These are phyloP conservation scores for Calameuta pallipes DNA, from an alignment of 2,888 invertebrate genomes.

Conservation along the genomic window DNA sequence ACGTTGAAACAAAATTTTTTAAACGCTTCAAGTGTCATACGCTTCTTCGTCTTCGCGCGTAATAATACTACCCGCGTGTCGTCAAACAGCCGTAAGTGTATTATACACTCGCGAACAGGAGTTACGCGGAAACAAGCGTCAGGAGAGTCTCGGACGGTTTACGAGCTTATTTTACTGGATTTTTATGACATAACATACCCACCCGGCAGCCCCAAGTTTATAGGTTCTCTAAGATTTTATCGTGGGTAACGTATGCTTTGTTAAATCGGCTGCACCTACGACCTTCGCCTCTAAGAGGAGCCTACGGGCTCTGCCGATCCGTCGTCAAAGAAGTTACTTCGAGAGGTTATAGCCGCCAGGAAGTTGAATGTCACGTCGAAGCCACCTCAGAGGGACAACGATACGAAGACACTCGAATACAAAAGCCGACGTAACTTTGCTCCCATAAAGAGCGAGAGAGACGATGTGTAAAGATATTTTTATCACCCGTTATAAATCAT, in stretches of 20 bases:
- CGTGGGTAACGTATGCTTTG: constrained; percentile 65
- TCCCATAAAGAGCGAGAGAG: neutral
- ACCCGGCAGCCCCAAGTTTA: constrained; percentile 60
- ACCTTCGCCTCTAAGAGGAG: constrained; percentile 8
- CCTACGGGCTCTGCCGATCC: neutral
- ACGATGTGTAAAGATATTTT: neutral
- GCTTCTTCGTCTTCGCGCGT: neutral
- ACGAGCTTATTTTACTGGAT: constrained; percentile 66
- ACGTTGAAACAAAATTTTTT: neutral
- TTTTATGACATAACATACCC: constrained; percentile 65
- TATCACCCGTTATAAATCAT: neutral
- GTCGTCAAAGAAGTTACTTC: neutral
- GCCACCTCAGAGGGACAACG: neutral
- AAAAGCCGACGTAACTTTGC: neutral
- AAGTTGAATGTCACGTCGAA: neutral
- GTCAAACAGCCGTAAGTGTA: neutral
- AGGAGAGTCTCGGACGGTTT: constrained; percentile 48
- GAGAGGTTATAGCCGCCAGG: neutral
- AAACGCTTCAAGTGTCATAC: neutral
- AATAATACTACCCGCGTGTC: neutral
- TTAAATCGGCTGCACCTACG: constrained; percentile 58
- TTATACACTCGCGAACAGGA: constrained; percentile 34
- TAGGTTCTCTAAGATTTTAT: constrained; percentile 65
- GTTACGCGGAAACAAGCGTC: neutral
- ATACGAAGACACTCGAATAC: neutral